These are phyloP conservation scores for Acromyrmex echinatior DNA, from an alignment of 1,140 invertebrate genomes.

Conservation along the genomic window DNA sequence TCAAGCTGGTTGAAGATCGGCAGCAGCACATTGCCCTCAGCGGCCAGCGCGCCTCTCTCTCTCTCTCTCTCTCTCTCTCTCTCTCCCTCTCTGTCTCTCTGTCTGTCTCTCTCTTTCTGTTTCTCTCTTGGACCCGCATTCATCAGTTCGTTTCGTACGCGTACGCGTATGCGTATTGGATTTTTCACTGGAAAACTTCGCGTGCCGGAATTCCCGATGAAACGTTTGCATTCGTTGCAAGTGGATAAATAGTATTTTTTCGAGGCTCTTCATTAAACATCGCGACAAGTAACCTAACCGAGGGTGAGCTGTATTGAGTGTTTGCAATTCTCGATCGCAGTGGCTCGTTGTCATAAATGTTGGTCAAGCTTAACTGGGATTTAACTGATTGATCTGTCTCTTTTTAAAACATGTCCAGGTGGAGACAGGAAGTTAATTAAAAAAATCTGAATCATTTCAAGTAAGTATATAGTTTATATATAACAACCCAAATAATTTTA, in stretches of 20 bases:
- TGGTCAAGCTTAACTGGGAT: constrained; percentile 26
- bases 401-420: neutral
- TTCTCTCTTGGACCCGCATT: neutral
- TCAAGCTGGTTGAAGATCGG: constrained; percentile 66
- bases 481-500: too few relatives aligned
- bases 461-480: neutral
- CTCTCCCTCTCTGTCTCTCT: neutral
- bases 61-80: neutral
- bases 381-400: constrained; percentile 34
- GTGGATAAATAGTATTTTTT: constrained; percentile 57
- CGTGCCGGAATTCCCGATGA: constrained; percentile 58
- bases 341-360: constrained; percentile 43
- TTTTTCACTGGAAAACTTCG: constrained; percentile 59
- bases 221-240: constrained; percentile 62
- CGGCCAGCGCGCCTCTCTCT: neutral
- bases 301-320: constrained; percentile 28
- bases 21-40: constrained; percentile 29
- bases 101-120: neutral
- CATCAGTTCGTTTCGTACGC: constrained; percentile 34
- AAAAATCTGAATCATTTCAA: neutral
- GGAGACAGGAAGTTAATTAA: constrained; percentile 3
- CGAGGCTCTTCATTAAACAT: constrained; percentile 54
- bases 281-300: constrained; percentile 50
- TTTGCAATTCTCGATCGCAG: constrained; percentile 36
- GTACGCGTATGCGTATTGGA: constrained; percentile 41